These are phyloP conservation scores for Ivindomyrus marchei DNA, from an alignment of 2,113 vertebrate species.

Conservation along the genomic window DNA sequence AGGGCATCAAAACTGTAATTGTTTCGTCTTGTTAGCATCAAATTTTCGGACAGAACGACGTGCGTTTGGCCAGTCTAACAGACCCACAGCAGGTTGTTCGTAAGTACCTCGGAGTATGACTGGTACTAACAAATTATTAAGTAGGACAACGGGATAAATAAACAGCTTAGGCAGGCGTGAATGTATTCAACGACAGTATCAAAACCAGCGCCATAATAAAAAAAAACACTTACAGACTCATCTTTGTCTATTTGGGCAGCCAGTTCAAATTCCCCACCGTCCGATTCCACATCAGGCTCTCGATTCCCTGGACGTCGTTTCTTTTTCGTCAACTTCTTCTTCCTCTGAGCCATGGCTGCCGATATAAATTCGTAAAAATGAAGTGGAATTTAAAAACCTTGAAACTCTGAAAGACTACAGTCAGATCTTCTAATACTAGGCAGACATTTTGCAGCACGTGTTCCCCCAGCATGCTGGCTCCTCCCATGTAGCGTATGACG, in stretches of 20 bases:
- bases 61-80: not conserved
- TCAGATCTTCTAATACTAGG: conserved; percentile 11
- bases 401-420: conserved; percentile 1
- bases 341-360: conserved; percentile 58
- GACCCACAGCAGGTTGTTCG: not conserved
- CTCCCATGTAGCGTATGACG: not conserved
- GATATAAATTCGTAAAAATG: not conserved
- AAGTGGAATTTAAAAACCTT: not conserved
- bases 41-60: not conserved
- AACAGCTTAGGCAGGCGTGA: not conserved
- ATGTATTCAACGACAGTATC: not conserved
- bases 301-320: conserved; percentile 40
- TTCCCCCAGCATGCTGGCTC: not conserved
- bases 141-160: not conserved
- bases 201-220: not conserved
- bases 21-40: not conserved
- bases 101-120: not conserved
- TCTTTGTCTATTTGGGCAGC: conserved; percentile 54
- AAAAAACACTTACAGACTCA: conserved; percentile 40
- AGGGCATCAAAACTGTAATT: not conserved
- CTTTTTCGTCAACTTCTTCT: conserved; percentile 61
- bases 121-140: not conserved
- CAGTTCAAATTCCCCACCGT: conserved; percentile 57
- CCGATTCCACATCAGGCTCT: conserved; percentile 54
- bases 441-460: conserved; percentile 58